Evolutionary conservation across 2,797 vertebrate species (phyloP).

Genomic region (Amblyopsis hoosieri): DNA sequence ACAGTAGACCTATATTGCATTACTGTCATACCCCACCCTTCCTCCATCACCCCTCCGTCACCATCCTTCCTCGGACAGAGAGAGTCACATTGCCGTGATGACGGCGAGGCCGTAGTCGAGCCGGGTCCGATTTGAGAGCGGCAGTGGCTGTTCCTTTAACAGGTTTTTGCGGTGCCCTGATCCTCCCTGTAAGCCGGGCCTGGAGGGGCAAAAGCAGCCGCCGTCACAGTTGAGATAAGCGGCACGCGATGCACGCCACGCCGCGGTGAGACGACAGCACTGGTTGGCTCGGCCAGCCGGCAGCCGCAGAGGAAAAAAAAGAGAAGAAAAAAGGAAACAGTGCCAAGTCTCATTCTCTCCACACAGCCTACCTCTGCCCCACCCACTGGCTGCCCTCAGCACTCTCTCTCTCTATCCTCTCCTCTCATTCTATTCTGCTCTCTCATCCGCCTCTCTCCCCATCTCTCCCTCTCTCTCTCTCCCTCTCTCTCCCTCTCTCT

Average conservation of each 20-base stretch:
- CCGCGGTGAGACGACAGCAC: no score
- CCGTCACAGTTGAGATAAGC: constrained; percentile 49
- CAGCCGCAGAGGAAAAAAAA: background rate
- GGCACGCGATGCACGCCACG: background rate
- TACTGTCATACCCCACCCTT: constrained; percentile 15
- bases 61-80: constrained; percentile 19
- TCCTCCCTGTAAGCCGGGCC: constrained; percentile 42
- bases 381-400: no score
- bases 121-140: constrained; percentile 28
- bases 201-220: constrained; percentile 29
- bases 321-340: no score
- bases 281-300: constrained; percentile 41
- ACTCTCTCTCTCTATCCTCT: no score
- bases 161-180: constrained; percentile 53
- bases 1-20: constrained; percentile 11
- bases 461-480: no score
- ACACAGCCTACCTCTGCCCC: no score
- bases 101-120: constrained; percentile 17
- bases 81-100: constrained; percentile 61
- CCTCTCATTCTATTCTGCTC: no score
- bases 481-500: no score
- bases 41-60: constrained; percentile 26
- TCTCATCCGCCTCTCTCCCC: no score
- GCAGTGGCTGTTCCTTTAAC: constrained; percentile 51
- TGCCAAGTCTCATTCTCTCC: no score